A percentile compares a stretch with the other conserved stretches of the same genome.
Conservation (phyloP, 2,113 vertebrate genomes). For the Megaleporinus macrocephalus region DNA sequence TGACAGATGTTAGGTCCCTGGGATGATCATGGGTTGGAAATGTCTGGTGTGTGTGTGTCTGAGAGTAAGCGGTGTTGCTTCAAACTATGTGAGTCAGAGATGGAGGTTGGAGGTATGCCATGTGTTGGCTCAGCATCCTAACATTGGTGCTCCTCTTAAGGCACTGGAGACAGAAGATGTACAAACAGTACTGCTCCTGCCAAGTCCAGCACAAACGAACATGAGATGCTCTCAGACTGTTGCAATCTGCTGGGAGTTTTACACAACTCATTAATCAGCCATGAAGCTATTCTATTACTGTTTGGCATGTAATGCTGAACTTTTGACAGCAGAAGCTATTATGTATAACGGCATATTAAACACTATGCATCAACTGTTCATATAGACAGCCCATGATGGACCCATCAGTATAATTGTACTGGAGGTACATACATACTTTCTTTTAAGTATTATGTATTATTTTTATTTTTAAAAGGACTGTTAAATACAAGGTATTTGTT, state of each 20-base stretch:
- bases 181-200: conserved; percentile 38
- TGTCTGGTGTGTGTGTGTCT: conserved; percentile 22
- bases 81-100: conserved; percentile 38
- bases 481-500: too few relatives aligned
- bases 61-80: conserved; percentile 16
- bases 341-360: not conserved
- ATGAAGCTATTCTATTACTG: not conserved
- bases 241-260: not conserved
- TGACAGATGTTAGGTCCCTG: conserved; percentile 5
- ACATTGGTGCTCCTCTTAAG: conserved; percentile 40
- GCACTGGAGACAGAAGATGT: conserved; percentile 40
- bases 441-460: too few relatives aligned
- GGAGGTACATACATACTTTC: too few relatives aligned
- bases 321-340: not conserved
- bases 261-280: conserved; percentile 18
- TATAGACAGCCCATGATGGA: not conserved
- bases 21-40: not conserved
- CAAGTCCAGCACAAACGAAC: conserved; percentile 23
- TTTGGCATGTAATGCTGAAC: not conserved
- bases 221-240: conserved; percentile 7
- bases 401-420: not conserved
- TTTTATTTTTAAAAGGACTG: too few relatives aligned
- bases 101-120: conserved; percentile 43
- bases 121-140: conserved; percentile 46
- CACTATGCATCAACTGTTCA: not conserved